These are phyloP conservation scores for Holotrichia oblita DNA, from an alignment of 1,140 invertebrate genomes.

Conservation along the genomic window DNA sequence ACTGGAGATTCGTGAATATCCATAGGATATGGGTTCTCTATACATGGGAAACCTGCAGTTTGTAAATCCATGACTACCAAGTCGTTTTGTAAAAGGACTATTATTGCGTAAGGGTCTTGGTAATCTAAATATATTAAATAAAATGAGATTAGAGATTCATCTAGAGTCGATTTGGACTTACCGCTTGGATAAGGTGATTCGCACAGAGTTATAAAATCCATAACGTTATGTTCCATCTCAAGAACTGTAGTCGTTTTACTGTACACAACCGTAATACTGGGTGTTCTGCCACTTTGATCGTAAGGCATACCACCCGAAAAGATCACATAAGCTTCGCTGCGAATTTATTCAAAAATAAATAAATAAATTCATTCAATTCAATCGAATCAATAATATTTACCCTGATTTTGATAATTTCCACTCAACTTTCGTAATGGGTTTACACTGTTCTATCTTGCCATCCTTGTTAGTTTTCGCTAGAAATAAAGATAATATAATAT, in stretches of 20 bases:
- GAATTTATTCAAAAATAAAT: constrained; percentile 48
- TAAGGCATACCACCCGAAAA: constrained; percentile 95
- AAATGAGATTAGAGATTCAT: too few relatives aligned
- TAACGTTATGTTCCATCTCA: constrained; percentile 98
- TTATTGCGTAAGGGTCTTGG: constrained; percentile 97
- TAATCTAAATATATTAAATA: constrained; percentile 75
- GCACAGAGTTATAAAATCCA: constrained; percentile 96
- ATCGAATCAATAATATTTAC: constrained; percentile 75
- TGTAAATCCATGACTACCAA: constrained; percentile 97
- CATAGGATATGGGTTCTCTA: constrained; percentile 99
- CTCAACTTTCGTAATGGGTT: constrained; percentile 93
- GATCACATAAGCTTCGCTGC: constrained; percentile 87
- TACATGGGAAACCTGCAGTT: constrained; percentile 95
- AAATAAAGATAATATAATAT: constrained; percentile 41
- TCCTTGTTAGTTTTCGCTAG: constrained; percentile 89
- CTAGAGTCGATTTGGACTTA: constrained; percentile 68
- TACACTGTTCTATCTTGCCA: constrained; percentile 86
- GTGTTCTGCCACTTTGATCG: constrained; percentile 88
- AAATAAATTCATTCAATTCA: too few relatives aligned
- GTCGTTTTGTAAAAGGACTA: constrained; percentile 97
- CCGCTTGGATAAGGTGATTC: constrained; percentile 93
- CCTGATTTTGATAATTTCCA: constrained; percentile 91
- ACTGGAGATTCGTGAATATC: constrained; percentile 98
- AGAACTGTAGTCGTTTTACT: constrained; percentile 95
- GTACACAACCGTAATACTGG: constrained; percentile 95